Conservation (phyloP, 2,113 vertebrate species). For the Ptychochromis oligacanthus region DNA sequence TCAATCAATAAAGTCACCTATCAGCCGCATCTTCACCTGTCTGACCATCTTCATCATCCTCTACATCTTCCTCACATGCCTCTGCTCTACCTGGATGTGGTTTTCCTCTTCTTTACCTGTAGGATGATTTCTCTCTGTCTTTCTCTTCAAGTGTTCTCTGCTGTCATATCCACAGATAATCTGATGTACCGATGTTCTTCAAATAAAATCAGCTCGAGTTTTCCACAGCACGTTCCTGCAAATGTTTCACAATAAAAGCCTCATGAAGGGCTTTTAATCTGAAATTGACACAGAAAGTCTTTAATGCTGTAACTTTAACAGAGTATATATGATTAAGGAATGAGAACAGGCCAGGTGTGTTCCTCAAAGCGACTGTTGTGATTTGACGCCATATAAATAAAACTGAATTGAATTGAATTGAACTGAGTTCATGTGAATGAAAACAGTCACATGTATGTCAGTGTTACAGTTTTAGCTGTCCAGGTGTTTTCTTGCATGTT, state of each 20-base stretch:
- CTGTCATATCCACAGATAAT: background rate
- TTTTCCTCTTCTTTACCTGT: background rate
- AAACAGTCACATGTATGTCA: no score
- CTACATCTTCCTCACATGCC: background rate
- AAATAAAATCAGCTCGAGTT: background rate
- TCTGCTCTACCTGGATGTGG: background rate
- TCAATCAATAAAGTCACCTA: background rate
- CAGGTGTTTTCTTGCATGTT: background rate
- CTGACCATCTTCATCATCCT: background rate
- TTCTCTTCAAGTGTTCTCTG: no score
- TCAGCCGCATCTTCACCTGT: background rate
- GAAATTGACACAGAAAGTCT: background rate
- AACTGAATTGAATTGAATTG: no score
- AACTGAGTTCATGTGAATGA: no score
- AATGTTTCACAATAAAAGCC: background rate
- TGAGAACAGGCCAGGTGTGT: no score
- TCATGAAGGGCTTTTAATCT: background rate
- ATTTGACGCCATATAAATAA: no score
- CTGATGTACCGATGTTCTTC: background rate
- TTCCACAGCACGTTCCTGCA: background rate
- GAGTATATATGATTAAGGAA: background rate
- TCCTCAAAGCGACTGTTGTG: no score
- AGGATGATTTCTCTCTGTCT: background rate
- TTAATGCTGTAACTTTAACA: background rate
- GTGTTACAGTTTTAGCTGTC: background rate